Percentiles rank a stretch among this genome's conserved stretches.
These are phyloP conservation scores for Periophthalmus magnuspinnatus DNA, from an alignment of 2,797 vertebrate species.

Conservation along the genomic window DNA sequence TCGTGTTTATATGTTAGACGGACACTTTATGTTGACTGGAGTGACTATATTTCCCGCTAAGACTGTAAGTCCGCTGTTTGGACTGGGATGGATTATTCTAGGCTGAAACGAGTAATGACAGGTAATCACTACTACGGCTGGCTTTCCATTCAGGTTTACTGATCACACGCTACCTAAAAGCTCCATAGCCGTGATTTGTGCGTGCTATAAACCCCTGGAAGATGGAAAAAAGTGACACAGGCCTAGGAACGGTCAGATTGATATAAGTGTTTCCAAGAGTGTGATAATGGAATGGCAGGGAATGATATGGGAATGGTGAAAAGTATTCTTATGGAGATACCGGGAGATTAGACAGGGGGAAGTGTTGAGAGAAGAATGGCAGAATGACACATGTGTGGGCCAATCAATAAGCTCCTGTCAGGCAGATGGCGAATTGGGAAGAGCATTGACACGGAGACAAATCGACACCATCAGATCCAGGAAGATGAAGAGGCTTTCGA, in stretches of 20 bases:
- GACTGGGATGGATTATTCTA: conserved; percentile 56
- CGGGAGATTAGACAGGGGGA: conserved; percentile 53
- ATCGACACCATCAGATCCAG: conserved; percentile 75
- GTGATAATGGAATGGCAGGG: conserved; percentile 59
- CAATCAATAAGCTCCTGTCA: conserved; percentile 75
- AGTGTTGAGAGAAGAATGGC: conserved; percentile 50
- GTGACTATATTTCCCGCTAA: conserved; percentile 54
- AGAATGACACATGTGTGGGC: conserved; percentile 68
- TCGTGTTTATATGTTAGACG: too few relatives aligned
- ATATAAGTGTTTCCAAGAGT: conserved; percentile 55
- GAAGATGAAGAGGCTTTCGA: conserved; percentile 59
- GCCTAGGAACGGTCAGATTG: conserved; percentile 53
- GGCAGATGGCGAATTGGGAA: conserved; percentile 78
- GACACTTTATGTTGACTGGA: not conserved
- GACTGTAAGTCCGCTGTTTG: conserved; percentile 54
- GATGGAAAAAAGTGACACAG: conserved; percentile 52
- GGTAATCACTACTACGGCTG: conserved; percentile 67
- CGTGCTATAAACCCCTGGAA: conserved; percentile 53
- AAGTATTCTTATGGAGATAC: conserved; percentile 61
- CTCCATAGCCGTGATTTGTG: conserved; percentile 65
- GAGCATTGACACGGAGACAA: conserved; percentile 73
- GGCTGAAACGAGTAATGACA: conserved; percentile 64
- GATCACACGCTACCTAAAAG: conserved; percentile 64
- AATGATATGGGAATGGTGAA: conserved; percentile 37
- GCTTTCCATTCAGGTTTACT: conserved; percentile 68